Base-by-base conservation (phyloP, 2,888 invertebrate species). In the Campoplex nolae region DNA sequence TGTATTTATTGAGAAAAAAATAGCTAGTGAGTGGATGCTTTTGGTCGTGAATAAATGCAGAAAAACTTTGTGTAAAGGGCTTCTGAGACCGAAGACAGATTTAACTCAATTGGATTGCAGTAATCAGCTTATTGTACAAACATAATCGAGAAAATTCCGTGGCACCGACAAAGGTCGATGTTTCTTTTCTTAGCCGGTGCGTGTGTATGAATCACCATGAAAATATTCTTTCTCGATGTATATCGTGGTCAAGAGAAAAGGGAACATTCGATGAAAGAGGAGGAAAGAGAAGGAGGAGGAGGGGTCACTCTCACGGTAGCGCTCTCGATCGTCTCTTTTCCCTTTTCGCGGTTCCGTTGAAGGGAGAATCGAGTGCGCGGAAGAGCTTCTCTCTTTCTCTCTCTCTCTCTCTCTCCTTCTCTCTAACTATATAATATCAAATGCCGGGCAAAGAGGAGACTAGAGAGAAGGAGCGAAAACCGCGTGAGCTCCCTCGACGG, bases 281-380 rank as follows among this genome's bases (percentile, higher is more conserved):
- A 32, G 68, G 11, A 51, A 48, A 48, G 48, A 48, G 48, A 4
- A 79, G 13, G 38, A n/a, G 65, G n/a, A 7, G 45, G 76, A 51
- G 23, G 62, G 76, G 65, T 74, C 58, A 77, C 71, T 83, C 85
- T 88, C 86, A 84, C 79, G 88, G 88, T 83, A 85, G 87, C 84
- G 54, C 42, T 75, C 16, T 48, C 18, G 79, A 83, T 85, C 71
- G 70, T 45, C 28, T 76, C 79, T 85, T 85, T 84, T 81, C 58
- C 68, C 73, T 86, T 83, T 85, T 87, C 87, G 87, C 84, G 84
- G 79, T 84, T 83, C 65, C 76, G 54, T 51, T 51, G 51, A 70
- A 74, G 51, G 65, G 54, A 58, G 65, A 76, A 54, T 67, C 67
- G 42, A 70, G 68, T 56, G 65, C 62, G 78, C 58, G n/a, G n/a